Conservation (phyloP, 2,113 vertebrate genomes). For the Hippocampus mohnikei region DNA sequence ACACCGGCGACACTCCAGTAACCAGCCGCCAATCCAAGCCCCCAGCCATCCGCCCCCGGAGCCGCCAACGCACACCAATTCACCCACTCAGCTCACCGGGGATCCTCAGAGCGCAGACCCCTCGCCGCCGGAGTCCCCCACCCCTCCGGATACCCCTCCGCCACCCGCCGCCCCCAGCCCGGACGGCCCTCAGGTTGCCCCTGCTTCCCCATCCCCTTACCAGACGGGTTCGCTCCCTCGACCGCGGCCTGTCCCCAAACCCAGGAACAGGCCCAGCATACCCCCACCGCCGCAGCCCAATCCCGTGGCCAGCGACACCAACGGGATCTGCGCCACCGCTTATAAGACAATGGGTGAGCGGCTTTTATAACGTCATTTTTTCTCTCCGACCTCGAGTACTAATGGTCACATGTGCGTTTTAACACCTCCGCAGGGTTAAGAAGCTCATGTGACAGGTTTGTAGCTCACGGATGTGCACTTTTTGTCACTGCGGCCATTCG, state of each 20-base stretch:
- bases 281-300: conserved; percentile 89
- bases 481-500: conserved; percentile 33
- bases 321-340: conserved; percentile 58
- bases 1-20: conserved; percentile 81
- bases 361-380: background rate
- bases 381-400: conserved; percentile 6
- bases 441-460: conserved; percentile 81
- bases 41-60: conserved; percentile 91
- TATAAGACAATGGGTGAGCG: conserved; percentile 85
- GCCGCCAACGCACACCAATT: conserved; percentile 78
- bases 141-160: conserved; percentile 86
- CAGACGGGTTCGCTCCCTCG: conserved; percentile 80
- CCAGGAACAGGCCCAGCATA: conserved; percentile 84
- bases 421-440: conserved; percentile 84
- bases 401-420: conserved; percentile 57
- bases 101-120: conserved; percentile 74
- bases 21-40: conserved; percentile 83
- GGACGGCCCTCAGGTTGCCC: conserved; percentile 21
- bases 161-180: conserved; percentile 62
- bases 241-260: conserved; percentile 86
- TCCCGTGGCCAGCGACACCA: conserved; percentile 39
- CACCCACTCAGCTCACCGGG: conserved; percentile 47
- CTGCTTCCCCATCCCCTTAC: conserved; percentile 54
- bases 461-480: conserved; percentile 59
- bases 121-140: conserved; percentile 83